Evolutionary conservation across 1,140 invertebrate genomes (phyloP).

Genomic region (Zaprionus ghesquierei): DNA sequence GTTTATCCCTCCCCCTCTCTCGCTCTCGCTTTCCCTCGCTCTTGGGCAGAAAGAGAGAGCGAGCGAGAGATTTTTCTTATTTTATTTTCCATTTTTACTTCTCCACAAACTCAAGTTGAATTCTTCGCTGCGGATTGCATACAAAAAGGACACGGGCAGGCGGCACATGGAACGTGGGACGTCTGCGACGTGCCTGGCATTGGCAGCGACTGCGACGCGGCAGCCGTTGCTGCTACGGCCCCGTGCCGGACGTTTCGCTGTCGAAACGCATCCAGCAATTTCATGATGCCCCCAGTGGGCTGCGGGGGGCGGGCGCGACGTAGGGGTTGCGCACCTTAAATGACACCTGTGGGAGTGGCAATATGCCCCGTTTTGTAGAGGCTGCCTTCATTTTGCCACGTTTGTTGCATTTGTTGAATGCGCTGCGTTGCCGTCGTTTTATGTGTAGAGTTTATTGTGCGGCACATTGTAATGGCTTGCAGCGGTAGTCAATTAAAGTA

Average conservation of each 20-base stretch:
- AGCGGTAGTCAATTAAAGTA: not conserved
- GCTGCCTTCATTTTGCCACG: not conserved
- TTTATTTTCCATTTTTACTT: not conserved
- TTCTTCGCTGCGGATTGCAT: conserved; percentile 21
- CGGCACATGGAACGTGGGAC: too few relatives aligned
- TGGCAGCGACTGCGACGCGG: not conserved
- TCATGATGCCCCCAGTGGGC: conserved; percentile 16
- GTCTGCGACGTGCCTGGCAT: conserved; percentile 22
- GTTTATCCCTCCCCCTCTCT: too few relatives aligned
- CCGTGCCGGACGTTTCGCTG: not conserved
- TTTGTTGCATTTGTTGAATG: conserved; percentile 14
- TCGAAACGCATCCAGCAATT: conserved; percentile 34
- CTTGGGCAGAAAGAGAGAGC: not conserved
- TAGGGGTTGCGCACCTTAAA: conserved; percentile 2
- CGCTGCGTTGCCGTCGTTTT: not conserved
- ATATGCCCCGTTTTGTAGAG: not conserved
- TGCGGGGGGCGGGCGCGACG: not conserved
- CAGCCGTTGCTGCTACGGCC: not conserved
- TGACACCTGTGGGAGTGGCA: conserved; percentile 39
- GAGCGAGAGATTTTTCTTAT: not conserved
- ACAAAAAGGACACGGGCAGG: not conserved
- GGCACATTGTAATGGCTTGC: not conserved
- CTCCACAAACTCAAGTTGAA: conserved; percentile 8
- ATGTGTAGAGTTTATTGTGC: not conserved
- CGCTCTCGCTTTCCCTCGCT: too few relatives aligned